Evolutionary conservation across 2,113 vertebrate species (phyloP), one percentile per base, ranked within the genome.

Genomic region (Lophius piscatorius): DNA sequence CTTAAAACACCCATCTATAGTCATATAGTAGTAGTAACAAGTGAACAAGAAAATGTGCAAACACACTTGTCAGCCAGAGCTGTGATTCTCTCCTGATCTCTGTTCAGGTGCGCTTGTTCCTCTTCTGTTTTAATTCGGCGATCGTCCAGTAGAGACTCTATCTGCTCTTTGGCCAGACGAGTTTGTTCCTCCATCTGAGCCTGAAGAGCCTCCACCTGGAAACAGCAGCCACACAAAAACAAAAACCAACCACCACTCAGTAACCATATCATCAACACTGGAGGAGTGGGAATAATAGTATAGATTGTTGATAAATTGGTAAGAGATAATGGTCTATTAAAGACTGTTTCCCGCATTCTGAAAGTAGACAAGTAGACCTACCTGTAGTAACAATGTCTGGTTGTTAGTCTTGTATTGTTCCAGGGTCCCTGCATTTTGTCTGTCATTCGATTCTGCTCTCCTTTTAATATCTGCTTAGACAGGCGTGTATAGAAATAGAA

Each of bases 111-210:
- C 21, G 94, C 91, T 38, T 94, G 90, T 0, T 87, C 82, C 63
- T 99, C 97, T 45, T 97, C 95, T 4, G 89, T 71, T 28, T 88
- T 91, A 60, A 98, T 94, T 23, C 90, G 82, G 20, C 94, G 81
- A 65, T 99, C 97, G 63, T 98, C 95, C 35, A 94, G 68, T 0
- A 98, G 88, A 1, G 93, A 89, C 63, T 97, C 93, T 0, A 94
- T 51, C 73, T 98, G 97, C 3, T 99, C 96, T 83, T 93, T 94
- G 23, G 93, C 89, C 42, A 98, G 76, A 3, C 76, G 91, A 11
- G 94, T 92, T 82, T 98, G 97, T 66, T 98, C 96, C 67, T 93
- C 94, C 81, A 99, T 83, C 85, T 99, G 97, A 58, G 95, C 94
- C 71, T 98, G 96, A 63, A 99, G 85, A 0, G 96, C 94, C 83